phyloP scores from a whole-genome alignment of 1,140 invertebrate genomes.

The Drosophila murphyi region DNA sequence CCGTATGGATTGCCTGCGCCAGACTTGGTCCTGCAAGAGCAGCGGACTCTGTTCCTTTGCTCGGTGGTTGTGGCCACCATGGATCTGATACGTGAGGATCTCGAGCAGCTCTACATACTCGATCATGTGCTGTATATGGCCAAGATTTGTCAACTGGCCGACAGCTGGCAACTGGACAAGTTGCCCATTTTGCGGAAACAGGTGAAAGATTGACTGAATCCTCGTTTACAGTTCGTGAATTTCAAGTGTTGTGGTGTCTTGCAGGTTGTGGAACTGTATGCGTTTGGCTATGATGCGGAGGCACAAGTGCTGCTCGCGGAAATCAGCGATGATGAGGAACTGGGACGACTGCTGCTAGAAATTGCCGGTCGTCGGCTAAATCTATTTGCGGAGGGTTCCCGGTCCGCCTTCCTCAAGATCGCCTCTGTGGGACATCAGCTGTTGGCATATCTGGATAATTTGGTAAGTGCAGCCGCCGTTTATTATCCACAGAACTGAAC shows the following conservation, averaged over 20 bases:
- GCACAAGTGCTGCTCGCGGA: slow-evolving; percentile 90
- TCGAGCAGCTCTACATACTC: slow-evolving; percentile 85
- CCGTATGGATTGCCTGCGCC: slow-evolving; percentile 82
- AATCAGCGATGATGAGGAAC: slow-evolving; percentile 87
- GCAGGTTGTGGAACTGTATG: slow-evolving; percentile 90
- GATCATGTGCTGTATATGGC: slow-evolving; percentile 89
- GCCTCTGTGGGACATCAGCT: slow-evolving; percentile 89
- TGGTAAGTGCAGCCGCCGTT: slow-evolving; percentile 86
- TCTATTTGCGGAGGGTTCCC: slow-evolving; percentile 86
- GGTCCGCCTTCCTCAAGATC: slow-evolving; percentile 87
- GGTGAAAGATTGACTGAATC: slow-evolving; percentile 77
- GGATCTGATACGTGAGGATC: slow-evolving; percentile 86
- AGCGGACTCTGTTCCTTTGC: slow-evolving; percentile 87
- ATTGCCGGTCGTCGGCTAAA: slow-evolving; percentile 90
- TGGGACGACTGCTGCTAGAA: slow-evolving; percentile 88
- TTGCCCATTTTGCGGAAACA: slow-evolving; percentile 85
- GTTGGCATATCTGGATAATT: slow-evolving; percentile 88
- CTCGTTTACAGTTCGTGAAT: background rate
- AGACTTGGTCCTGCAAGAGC: slow-evolving; percentile 85
- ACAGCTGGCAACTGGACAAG: slow-evolving; percentile 91
- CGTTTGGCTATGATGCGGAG: slow-evolving; percentile 90
- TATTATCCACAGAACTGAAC: slow-evolving; percentile 48
- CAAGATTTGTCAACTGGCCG: slow-evolving; percentile 89
- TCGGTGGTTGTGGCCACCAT: slow-evolving; percentile 88
- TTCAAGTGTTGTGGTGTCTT: slow-evolving; percentile 5